Conservation (phyloP, 2,797 vertebrate genomes). For the Micrastur ruficollis region DNA sequence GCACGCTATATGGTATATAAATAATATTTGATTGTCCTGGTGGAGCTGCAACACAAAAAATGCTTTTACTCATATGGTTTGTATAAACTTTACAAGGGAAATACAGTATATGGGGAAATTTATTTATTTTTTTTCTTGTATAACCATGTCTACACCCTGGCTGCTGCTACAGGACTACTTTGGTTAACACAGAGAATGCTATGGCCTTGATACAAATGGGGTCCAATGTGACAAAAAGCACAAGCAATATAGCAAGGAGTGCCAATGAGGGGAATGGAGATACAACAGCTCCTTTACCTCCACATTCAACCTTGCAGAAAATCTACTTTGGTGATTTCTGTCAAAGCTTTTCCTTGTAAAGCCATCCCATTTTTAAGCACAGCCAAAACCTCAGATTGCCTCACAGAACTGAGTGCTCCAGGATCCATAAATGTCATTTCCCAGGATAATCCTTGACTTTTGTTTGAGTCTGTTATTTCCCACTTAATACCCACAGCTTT, state of each 20-base stretch:
- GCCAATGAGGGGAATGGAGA: neutral
- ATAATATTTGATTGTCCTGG: neutral
- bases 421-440: conserved; percentile 29
- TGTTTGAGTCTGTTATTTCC: conserved; percentile 48
- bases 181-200: neutral
- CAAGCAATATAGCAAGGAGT: neutral
- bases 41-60: neutral
- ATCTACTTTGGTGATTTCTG: neutral
- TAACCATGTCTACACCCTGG: neutral
- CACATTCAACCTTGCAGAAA: neutral
- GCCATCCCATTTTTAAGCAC: neutral
- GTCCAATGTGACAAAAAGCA: neutral
- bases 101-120: neutral
- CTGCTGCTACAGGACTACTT: neutral
- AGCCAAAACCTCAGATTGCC: conserved; percentile 41
- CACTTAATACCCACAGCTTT: conserved; percentile 46
- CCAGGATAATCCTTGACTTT: conserved; percentile 46
- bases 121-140: neutral
- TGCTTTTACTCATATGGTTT: neutral
- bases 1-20: neutral
- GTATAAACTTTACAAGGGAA: conserved; percentile 27
- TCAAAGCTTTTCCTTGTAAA: neutral
- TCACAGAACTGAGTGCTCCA: conserved; percentile 3
- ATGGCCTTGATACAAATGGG: accelerated
- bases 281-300: neutral